These are phyloP conservation scores for Hypselothyrea guttata DNA, from an alignment of 2,888 invertebrate genomes.

Conservation along the genomic window DNA sequence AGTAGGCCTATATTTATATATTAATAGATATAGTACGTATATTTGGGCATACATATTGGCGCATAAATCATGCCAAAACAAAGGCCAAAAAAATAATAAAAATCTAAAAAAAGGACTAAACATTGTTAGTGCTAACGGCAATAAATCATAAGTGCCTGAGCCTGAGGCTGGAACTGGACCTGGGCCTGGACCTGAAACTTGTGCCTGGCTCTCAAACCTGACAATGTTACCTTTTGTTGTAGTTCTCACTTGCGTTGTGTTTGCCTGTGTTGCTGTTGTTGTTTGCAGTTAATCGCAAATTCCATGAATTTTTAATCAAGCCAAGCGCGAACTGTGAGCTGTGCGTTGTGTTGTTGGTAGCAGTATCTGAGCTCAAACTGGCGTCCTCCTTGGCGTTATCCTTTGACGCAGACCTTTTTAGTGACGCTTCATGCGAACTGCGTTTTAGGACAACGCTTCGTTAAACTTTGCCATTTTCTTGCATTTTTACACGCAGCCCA, in stretches of 20 bases:
- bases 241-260: slow-evolving; percentile 8
- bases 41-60: slow-evolving; percentile 35
- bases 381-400: slow-evolving; percentile 42
- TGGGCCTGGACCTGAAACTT: neutral
- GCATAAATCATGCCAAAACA: slow-evolving; percentile 43
- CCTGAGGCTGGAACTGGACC: neutral
- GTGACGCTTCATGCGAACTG: slow-evolving; percentile 62
- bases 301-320: slow-evolving; percentile 67
- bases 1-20: slow-evolving; percentile 46
- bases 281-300: slow-evolving; percentile 66
- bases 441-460: slow-evolving; percentile 59
- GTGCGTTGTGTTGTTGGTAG: slow-evolving; percentile 2
- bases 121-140: slow-evolving; percentile 29
- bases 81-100: slow-evolving; percentile 5
- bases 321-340: slow-evolving; percentile 25
- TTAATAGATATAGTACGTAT: slow-evolving; percentile 22
- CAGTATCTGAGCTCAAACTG: slow-evolving; percentile 15
- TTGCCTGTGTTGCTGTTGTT: slow-evolving; percentile 26
- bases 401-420: slow-evolving; percentile 62
- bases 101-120: slow-evolving; percentile 7
- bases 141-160: slow-evolving; percentile 53
- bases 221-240: slow-evolving; percentile 11
- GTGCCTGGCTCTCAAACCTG: slow-evolving; percentile 5
- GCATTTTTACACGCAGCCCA: slow-evolving; percentile 52
- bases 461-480: slow-evolving; percentile 64